Conservation (phyloP, 2,113 vertebrate species). For the Chloropsis hardwickii region DNA sequence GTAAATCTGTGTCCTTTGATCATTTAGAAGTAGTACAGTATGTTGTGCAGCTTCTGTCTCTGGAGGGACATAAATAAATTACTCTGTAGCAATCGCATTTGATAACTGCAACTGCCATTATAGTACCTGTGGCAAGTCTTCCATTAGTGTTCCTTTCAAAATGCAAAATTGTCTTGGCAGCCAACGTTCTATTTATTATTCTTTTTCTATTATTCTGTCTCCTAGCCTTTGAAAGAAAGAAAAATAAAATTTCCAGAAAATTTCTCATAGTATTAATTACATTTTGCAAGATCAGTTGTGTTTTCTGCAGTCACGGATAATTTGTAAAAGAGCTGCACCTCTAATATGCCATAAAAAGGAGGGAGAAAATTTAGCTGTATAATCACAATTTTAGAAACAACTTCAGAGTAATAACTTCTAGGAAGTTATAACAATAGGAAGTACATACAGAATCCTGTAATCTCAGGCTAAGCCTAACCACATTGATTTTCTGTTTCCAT, state of each 20-base stretch:
- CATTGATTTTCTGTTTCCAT: slow-evolving; percentile 25
- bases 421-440: too few species aligned
- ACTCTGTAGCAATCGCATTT: slow-evolving; percentile 1
- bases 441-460: slow-evolving; percentile 26
- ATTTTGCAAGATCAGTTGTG: background rate
- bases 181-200: slow-evolving; percentile 15
- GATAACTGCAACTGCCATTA: slow-evolving; percentile 19
- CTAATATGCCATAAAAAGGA: background rate
- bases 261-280: background rate
- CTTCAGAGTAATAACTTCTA: slow-evolving; percentile 42
- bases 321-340: slow-evolving; percentile 9
- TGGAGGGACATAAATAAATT: slow-evolving; percentile 37
- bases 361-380: background rate
- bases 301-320: slow-evolving; percentile 2
- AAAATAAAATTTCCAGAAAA: slow-evolving; percentile 16
- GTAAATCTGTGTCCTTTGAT: slow-evolving; percentile 39
- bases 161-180: slow-evolving; percentile 6
- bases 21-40: slow-evolving; percentile 12
- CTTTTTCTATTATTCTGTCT: slow-evolving; percentile 17
- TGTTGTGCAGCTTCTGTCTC: slow-evolving; percentile 32
- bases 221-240: slow-evolving; percentile 6
- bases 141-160: slow-evolving; percentile 47
- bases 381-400: slow-evolving; percentile 20
- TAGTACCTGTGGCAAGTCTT: slow-evolving; percentile 20
- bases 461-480: slow-evolving; percentile 26